A percentile compares a stretch with the other conserved stretches of the same genome.
These are phyloP conservation scores for Cacoxenus indagator DNA, from an alignment of 2,888 invertebrate genomes.

Conservation along the genomic window DNA sequence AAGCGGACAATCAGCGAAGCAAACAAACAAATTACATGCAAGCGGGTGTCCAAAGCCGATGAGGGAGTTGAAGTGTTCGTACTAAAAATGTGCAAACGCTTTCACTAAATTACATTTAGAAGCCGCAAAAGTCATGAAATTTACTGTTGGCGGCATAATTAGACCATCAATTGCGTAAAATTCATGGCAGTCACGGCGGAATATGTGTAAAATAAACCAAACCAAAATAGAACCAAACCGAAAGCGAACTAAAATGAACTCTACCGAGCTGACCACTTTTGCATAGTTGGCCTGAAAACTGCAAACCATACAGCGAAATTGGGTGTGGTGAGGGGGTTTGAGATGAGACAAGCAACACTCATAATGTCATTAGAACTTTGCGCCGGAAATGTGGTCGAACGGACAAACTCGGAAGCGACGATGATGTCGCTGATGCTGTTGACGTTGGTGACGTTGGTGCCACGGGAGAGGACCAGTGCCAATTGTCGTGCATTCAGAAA, in stretches of 20 bases:
- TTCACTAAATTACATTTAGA: slow-evolving; percentile 15
- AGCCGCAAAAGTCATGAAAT: slow-evolving; percentile 60
- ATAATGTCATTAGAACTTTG: slow-evolving; percentile 5
- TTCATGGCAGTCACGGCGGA: slow-evolving; percentile 62
- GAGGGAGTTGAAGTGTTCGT: not conserved
- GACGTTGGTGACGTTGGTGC: not conserved
- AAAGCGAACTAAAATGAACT: not conserved
- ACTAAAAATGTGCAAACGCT: not conserved
- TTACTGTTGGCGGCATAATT: slow-evolving; percentile 67
- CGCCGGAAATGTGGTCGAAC: slow-evolving; percentile 6
- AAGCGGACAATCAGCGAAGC: not conserved
- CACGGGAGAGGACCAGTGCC: not conserved
- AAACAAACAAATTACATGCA: slow-evolving; percentile 4
- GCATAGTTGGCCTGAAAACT: not conserved
- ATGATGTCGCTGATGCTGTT: not conserved
- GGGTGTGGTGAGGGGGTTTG: not conserved
- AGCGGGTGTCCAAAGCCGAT: slow-evolving; percentile 26
- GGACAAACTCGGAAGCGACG: not conserved
- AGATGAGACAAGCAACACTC: not conserved
- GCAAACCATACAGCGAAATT: not conserved
- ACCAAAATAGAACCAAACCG: slow-evolving; percentile 49
- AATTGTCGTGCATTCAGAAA: slow-evolving; percentile 33
- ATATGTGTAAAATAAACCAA: slow-evolving; percentile 53
- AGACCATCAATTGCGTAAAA: slow-evolving; percentile 69
- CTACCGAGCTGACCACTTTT: not conserved